Percentiles rank a stretch among this genome's conserved stretches.
Evolutionary conservation across 2,888 invertebrate genomes (phyloP).

Genomic region (Mythimna pallens): DNA sequence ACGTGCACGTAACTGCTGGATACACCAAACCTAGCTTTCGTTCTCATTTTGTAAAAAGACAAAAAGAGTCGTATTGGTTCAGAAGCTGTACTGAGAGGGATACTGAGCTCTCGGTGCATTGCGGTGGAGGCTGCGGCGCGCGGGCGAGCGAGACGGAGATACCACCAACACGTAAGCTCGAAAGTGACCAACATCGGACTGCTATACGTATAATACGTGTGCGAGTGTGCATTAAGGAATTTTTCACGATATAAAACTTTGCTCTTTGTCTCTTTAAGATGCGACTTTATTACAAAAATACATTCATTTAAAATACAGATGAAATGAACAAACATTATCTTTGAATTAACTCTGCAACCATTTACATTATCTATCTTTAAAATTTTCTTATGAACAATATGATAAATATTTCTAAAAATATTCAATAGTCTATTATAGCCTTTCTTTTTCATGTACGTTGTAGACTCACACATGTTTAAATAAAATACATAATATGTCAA

Average conservation of each 20-base stretch:
- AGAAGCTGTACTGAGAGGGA: conserved; percentile 76
- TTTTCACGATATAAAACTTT: conserved; percentile 60
- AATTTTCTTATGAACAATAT: background rate
- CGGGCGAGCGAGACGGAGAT: conserved; percentile 75
- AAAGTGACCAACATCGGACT: conserved; percentile 70
- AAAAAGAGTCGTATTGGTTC: conserved; percentile 76
- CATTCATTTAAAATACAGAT: background rate
- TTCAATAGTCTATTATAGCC: background rate
- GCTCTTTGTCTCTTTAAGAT: conserved; percentile 56
- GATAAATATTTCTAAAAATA: background rate
- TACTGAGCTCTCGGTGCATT: conserved; percentile 64
- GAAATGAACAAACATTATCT: conserved; percentile 14
- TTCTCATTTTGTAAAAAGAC: conserved; percentile 71
- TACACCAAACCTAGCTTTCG: conserved; percentile 46
- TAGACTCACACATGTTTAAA: background rate
- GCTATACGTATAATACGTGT: conserved; percentile 64
- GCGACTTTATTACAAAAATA: conserved; percentile 20
- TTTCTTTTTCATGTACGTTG: background rate
- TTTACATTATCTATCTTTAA: conserved; percentile 2
- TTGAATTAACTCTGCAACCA: background rate
- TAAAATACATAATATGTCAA: background rate
- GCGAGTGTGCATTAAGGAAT: conserved; percentile 68
- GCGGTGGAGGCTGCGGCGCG: conserved; percentile 76
- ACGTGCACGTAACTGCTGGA: conserved; percentile 23
- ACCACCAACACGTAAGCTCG: conserved; percentile 62